phyloP scores from a whole-genome alignment of 2,113 vertebrate species.

The Pygoscelis adeliae region DNA sequence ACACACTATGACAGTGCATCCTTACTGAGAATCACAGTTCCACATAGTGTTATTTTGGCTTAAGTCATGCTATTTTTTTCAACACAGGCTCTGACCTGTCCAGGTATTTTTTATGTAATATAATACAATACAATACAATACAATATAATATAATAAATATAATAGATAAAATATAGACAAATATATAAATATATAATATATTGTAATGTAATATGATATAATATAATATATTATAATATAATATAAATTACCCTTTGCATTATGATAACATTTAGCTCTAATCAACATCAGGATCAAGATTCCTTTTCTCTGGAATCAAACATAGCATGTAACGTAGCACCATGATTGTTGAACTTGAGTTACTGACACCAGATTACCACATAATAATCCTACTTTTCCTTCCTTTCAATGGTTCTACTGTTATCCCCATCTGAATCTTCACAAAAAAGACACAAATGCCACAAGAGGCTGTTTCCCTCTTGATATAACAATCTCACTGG shows the following conservation, averaged over 20 bases:
- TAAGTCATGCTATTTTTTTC: neutral
- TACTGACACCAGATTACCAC: neutral
- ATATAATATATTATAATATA: no score
- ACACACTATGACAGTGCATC: neutral
- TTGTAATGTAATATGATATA: no score
- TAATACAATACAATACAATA: no score
- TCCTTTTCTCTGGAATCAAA: neutral
- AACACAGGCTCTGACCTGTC: neutral
- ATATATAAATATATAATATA: no score
- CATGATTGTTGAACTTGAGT: neutral
- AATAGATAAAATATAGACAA: no score
- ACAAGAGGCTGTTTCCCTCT: neutral
- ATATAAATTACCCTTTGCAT: neutral
- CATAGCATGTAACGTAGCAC: neutral
- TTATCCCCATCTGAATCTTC: neutral
- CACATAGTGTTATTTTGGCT: neutral
- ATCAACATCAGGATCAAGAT: neutral
- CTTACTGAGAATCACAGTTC: neutral
- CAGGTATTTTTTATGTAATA: neutral
- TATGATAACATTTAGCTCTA: neutral
- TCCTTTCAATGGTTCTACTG: neutral
- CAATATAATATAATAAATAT: no score
- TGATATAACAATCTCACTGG: neutral
- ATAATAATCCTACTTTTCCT: neutral
- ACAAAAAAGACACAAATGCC: neutral